Evolutionary conservation across 1,140 invertebrate genomes (phyloP), one percentile per base, ranked within the genome.

Genomic region (Hyposmocoma kahamanoa): DNA sequence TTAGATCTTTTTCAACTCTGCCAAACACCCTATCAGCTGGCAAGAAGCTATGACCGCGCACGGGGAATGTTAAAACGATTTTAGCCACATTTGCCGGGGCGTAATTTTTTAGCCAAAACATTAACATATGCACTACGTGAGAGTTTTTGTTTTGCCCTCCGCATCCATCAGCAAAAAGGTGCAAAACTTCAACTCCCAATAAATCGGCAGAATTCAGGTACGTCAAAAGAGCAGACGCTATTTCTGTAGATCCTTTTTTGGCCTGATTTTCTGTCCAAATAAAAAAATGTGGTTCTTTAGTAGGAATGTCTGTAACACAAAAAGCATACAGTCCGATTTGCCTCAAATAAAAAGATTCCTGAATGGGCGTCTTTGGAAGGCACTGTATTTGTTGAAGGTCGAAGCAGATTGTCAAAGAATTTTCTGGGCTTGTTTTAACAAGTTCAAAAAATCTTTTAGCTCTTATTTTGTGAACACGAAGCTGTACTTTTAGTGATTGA

Each of bases 311-410:
- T 5, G 4, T 4, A 6, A 28, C 11, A 11, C 24, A 28, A 11
- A 28, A 28, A 28, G 24, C 11, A 11, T 28, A 28, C 6, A 6
- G 11, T 28, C 6, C 6, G 11, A 28, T 28, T 28, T 28, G 24
- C 11, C 24, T 28, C 11, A 11, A 44, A 22, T 44, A 44, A 26
- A 10, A 44, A 26, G 42, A 5, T 19, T 62, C 57, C 50, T 46
- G 42, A 38, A 58, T 60, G 22, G 58, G 46, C 9, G 53, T 57
- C 38, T 45, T 42, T 3, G 44, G 62, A 26, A 66, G 46, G 19
- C 56, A 56, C 26, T 64, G 56, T 11, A 67, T 52, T 20, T 67
- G 55, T 47, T 68, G 60, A 5, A 67, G 42, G 39, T 67, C 57
- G 41, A 67, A 65, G 50, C 53, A 65, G 45, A 61, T 4, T 9